Percentiles rank a stretch among this genome's conserved stretches.
Conservation (phyloP, 2,797 vertebrate genomes). For the Nannoperca australis region DNA sequence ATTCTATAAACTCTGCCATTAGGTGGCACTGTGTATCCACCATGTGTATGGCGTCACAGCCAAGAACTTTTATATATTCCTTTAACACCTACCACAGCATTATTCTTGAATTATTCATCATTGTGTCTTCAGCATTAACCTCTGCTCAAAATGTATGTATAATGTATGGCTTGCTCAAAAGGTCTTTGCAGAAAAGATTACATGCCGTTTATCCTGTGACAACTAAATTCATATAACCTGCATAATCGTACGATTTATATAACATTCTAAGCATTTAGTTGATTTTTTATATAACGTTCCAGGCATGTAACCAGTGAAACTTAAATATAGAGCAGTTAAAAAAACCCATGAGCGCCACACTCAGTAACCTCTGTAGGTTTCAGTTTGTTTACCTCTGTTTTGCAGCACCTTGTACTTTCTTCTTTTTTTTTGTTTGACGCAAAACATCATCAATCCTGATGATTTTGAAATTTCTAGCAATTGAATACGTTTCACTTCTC, state of each 20-base stretch:
- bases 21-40: conserved; percentile 77
- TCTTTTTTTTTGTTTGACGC: no score
- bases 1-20: conserved; percentile 52
- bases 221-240: conserved; percentile 39
- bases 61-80: background rate
- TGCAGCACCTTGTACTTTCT: background rate
- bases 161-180: background rate
- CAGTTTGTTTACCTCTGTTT: conserved; percentile 11
- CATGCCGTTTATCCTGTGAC: conserved; percentile 28
- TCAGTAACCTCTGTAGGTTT: background rate
- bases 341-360: background rate
- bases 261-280: conserved; percentile 29
- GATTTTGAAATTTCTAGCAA: background rate
- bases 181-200: conserved; percentile 13
- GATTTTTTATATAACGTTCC: conserved; percentile 29
- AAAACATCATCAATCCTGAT: background rate
- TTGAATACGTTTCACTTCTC: background rate
- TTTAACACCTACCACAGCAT: background rate
- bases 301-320: conserved; percentile 22
- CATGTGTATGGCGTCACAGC: background rate
- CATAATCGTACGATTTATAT: conserved; percentile 52
- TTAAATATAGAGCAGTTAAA: conserved; percentile 11
- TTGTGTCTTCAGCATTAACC: background rate
- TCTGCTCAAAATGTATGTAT: conserved; percentile 9
- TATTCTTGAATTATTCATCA: conserved; percentile 23